Conservation (phyloP, 2,888 invertebrate genomes). For the Nomada lathburiana region DNA sequence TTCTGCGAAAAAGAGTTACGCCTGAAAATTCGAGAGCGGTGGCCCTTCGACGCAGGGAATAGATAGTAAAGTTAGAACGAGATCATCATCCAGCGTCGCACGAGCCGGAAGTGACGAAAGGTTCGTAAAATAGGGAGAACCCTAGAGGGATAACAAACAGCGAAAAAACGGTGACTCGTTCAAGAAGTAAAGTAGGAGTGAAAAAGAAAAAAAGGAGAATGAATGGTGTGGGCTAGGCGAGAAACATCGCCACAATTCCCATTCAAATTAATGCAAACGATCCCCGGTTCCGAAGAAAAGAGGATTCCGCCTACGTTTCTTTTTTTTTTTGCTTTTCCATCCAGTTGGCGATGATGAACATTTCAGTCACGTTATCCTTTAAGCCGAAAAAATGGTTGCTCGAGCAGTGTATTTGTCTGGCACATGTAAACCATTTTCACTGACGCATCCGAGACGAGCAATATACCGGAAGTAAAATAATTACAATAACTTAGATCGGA, state of each 20-base stretch:
- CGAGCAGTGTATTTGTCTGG: too few species aligned
- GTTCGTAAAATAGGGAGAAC: constrained; percentile 52
- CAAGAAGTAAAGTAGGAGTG: constrained; percentile 43
- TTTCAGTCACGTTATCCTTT: constrained; percentile 67
- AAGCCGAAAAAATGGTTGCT: background rate
- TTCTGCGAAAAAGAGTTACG: background rate
- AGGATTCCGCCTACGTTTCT: constrained; percentile 68
- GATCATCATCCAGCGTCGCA: constrained; percentile 39
- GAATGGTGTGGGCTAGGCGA: constrained; percentile 44
- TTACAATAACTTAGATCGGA: too few species aligned
- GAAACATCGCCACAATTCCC: constrained; percentile 74
- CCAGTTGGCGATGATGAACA: constrained; percentile 73
- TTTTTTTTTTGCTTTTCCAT: constrained; percentile 58
- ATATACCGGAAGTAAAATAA: background rate
- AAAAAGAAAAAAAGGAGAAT: constrained; percentile 40
- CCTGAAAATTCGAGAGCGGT: background rate
- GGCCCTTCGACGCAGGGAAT: constrained; percentile 5
- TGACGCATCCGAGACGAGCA: too few species aligned
- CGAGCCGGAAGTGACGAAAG: constrained; percentile 54
- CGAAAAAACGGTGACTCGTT: constrained; percentile 72
- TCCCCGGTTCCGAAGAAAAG: constrained; percentile 68
- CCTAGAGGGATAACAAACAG: constrained; percentile 70
- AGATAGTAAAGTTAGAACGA: constrained; percentile 5
- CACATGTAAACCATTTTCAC: too few species aligned
- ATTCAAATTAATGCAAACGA: constrained; percentile 81